These are phyloP conservation scores for Ormyrus rosae DNA, from an alignment of 2,888 invertebrate genomes.

Conservation along the genomic window DNA sequence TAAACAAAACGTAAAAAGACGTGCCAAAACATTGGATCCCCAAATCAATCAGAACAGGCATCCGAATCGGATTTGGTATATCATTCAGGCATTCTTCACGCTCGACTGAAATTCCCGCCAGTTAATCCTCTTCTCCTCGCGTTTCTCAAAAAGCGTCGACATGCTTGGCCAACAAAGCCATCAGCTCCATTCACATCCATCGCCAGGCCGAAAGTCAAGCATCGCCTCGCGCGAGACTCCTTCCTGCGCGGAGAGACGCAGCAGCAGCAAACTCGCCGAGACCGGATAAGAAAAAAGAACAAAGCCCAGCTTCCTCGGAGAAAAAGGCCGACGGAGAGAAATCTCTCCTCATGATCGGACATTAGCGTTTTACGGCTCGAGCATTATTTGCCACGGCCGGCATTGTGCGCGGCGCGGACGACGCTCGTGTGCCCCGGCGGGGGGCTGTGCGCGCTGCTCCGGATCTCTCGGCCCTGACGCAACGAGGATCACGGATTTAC, in stretches of 20 bases:
- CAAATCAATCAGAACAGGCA: slow-evolving; percentile 3
- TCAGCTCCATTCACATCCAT: not conserved
- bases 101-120: slow-evolving; percentile 7
- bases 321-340: slow-evolving; percentile 38
- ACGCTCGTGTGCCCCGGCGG: no score
- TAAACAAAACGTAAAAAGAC: not conserved
- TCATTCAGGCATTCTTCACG: slow-evolving; percentile 34
- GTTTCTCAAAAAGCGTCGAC: slow-evolving; percentile 22
- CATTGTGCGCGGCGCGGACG: slow-evolving; percentile 8
- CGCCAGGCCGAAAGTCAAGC: not conserved
- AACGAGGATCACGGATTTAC: slow-evolving; percentile 68
- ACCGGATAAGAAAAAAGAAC: not conserved
- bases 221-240: not conserved
- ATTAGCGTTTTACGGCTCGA: slow-evolving; percentile 73
- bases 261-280: not conserved
- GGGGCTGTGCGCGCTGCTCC: not conserved
- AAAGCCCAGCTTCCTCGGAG: not conserved
- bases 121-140: slow-evolving; percentile 18
- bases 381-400: slow-evolving; percentile 70
- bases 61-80: slow-evolving; percentile 19
- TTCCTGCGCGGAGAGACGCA: not conserved
- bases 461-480: slow-evolving; percentile 61
- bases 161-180: slow-evolving; percentile 20
- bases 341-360: slow-evolving; percentile 70
- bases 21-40: slow-evolving; percentile 31